These are phyloP conservation scores for Ceratina calcarata DNA, from an alignment of 1,140 invertebrate species.

Conservation along the genomic window DNA sequence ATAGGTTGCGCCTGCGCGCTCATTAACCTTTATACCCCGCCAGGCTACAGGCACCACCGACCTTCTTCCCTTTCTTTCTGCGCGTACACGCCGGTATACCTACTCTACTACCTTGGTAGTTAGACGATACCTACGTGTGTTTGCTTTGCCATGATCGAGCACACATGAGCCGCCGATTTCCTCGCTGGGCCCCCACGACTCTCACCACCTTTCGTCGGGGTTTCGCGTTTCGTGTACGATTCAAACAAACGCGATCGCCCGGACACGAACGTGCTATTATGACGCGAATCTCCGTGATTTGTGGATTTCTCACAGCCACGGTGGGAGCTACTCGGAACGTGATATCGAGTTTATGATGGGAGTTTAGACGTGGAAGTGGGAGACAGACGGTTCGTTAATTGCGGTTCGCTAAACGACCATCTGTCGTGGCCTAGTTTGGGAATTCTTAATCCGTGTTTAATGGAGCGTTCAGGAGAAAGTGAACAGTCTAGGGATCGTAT, in stretches of 20 bases:
- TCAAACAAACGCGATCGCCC: neutral
- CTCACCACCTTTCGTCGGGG: conserved; percentile 15
- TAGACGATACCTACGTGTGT: conserved; percentile 61
- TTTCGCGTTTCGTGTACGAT: conserved; percentile 14
- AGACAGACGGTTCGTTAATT: neutral
- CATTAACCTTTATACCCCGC: conserved; percentile 81
- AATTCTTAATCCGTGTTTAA: neutral
- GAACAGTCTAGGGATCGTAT: neutral
- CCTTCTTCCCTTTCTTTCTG: conserved; percentile 69
- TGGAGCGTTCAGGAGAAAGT: neutral
- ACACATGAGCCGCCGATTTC: conserved; percentile 54
- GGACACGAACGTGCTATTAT: conserved; percentile 3
- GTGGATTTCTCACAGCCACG: neutral
- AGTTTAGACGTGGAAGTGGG: neutral
- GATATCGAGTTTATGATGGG: too few relatives aligned
- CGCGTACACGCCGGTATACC: conserved; percentile 50
- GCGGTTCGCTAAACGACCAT: neutral
- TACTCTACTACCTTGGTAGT: conserved; percentile 27
- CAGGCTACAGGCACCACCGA: conserved; percentile 75
- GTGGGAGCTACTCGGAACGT: neutral
- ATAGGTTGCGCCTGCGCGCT: conserved; percentile 80
- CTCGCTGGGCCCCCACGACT: neutral
- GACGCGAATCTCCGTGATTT: conserved; percentile 13
- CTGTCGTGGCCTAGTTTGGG: neutral
- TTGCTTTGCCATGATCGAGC: conserved; percentile 63